Base-by-base conservation (phyloP, 1,140 invertebrate species). In the Bombus fervidus region DNA sequence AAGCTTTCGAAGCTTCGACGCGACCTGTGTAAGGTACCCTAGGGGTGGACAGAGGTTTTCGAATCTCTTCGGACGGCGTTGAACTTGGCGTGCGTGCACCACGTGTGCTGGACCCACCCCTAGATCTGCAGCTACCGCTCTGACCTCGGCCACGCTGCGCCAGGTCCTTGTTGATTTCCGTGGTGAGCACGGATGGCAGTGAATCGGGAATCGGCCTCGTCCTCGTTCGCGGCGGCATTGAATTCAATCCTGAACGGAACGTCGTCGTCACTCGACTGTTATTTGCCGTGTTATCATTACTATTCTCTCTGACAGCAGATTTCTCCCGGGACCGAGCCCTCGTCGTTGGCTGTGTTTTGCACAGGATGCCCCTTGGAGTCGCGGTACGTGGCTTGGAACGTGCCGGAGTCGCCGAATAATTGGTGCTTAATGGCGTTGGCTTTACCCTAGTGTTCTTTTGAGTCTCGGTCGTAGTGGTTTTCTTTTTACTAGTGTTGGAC, bases 1-100 rank as follows among this genome's bases (percentile, higher is more conserved):
- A 81, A 85, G 87, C 1, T 86, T 91, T 22, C 83, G 85, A n/a
- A 81, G 88, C 0, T 80, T 94, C 83, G 31, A 47, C 62, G 12
- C 91, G 47, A 22, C 83, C 78, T 0, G 80, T 59, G 64, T 91
- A 90, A 31, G 90, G n/a, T 28, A 62, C 13, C 84, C 86, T 62
- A 47, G 86, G 22, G 5, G 83, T 66, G 39, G 88, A 92, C 93
- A 76, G 95, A 94, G 97, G 96, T 96, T 97, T 97, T 71, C 96
- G 95, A 41, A 96, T 96, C 86, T 97, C 97, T 68, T 97, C 97
- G 10, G 96, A 96, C 0, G 97, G 96, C 0, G 97, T 97, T 53
- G 94, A 93, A 0, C 95, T 95, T 0, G 96, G 96, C 5, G 96
- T 97, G 47, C 96, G 93, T 9, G 95, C 95, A 4, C 96, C 92